These are phyloP conservation scores for Canis aureus DNA, from an alignment of 2,113 vertebrate genomes.

Conservation along the genomic window DNA sequence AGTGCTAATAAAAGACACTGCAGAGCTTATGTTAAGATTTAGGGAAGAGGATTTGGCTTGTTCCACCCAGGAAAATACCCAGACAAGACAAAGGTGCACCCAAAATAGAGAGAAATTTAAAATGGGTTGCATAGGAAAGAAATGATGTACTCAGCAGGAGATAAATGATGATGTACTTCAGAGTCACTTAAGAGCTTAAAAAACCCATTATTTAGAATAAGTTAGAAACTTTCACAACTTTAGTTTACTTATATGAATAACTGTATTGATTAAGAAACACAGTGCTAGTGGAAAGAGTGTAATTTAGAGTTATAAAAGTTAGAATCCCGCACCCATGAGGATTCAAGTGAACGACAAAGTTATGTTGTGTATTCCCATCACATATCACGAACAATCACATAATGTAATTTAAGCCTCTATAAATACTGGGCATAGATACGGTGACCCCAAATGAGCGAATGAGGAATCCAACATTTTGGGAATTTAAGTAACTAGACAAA, in stretches of 20 bases:
- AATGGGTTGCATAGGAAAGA: background rate
- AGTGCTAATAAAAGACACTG: background rate
- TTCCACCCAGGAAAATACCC: background rate
- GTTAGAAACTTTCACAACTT: background rate
- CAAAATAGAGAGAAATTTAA: background rate
- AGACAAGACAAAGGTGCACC: background rate
- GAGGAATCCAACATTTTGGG: background rate
- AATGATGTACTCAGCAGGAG: background rate
- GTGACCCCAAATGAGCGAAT: background rate
- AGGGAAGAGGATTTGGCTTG: background rate
- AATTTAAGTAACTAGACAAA: background rate
- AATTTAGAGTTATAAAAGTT: background rate
- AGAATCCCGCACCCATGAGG: background rate
- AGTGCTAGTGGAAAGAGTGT: background rate
- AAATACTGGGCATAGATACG: background rate
- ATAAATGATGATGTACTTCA: background rate
- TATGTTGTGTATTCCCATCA: rapidly evolving
- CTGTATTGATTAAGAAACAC: background rate
- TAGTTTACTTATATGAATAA: background rate
- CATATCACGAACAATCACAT: background rate
- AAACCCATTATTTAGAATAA: background rate
- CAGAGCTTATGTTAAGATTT: background rate
- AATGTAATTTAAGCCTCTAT: background rate
- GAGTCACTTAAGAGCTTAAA: background rate
- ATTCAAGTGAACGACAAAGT: background rate